Conservation (phyloP, 2,888 invertebrate species). For the Stegophylla sp. region DNA sequence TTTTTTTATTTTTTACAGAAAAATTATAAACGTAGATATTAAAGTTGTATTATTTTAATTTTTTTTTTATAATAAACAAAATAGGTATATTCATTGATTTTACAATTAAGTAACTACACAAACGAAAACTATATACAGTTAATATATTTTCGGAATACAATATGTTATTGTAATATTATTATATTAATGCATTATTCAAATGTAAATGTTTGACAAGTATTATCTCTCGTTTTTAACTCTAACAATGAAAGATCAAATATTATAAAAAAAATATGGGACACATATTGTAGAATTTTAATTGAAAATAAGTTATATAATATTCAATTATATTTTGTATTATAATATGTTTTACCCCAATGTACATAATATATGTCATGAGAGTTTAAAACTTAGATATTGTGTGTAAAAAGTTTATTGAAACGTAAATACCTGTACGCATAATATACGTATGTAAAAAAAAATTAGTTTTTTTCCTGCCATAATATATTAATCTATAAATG, state of each 20-base stretch:
- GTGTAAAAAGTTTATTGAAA: slow-evolving; percentile 8
- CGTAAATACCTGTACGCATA: neutral
- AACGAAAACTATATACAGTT: neutral
- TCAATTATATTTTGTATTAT: neutral
- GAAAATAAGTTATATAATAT: neutral
- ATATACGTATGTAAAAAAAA: neutral
- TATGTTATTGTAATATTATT: neutral
- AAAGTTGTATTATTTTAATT: too few relatives aligned
- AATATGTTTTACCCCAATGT: neutral
- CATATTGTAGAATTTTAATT: neutral
- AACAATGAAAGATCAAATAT: neutral
- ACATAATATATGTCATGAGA: neutral
- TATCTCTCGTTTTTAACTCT: neutral
- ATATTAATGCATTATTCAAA: neutral
- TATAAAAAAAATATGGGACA: neutral
- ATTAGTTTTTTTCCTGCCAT: neutral
- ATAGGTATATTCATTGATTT: neutral
- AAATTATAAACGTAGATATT: too few relatives aligned
- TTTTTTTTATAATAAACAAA: neutral
- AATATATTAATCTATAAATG: neutral
- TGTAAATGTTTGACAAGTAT: neutral
- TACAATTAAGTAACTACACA: neutral
- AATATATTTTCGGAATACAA: neutral
- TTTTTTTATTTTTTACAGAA: too few relatives aligned
- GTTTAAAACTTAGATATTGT: neutral